Conservation (phyloP, 2,888 invertebrate genomes). For the Agonopterix heracliana region DNA sequence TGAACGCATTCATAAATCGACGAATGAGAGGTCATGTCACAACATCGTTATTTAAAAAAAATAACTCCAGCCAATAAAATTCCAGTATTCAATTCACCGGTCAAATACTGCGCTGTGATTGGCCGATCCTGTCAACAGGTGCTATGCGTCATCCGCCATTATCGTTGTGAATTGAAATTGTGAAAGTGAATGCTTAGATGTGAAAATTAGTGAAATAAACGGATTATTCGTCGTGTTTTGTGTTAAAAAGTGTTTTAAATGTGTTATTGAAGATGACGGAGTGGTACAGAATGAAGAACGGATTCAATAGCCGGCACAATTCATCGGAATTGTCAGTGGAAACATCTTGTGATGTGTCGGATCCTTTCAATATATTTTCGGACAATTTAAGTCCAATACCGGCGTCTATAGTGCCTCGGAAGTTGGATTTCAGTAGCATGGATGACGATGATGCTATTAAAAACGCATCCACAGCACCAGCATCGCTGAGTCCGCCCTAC, state of each 20-base stretch:
- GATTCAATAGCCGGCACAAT: constrained; percentile 50
- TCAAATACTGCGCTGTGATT: constrained; percentile 49
- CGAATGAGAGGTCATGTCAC: constrained; percentile 24
- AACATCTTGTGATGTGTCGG: constrained; percentile 80
- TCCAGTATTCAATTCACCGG: constrained; percentile 56
- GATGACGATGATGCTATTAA: constrained; percentile 65
- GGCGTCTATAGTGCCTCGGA: constrained; percentile 73
- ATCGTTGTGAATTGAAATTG: constrained; percentile 47
- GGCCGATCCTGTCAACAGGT: constrained; percentile 54
- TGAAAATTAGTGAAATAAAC: constrained; percentile 56
- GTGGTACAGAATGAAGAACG: constrained; percentile 65
- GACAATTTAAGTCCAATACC: constrained; percentile 77
- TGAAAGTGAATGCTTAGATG: constrained; percentile 17
- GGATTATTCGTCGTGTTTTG: constrained; percentile 31
- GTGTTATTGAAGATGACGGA: constrained; percentile 58
- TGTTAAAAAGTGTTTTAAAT: constrained; percentile 44
- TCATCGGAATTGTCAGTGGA: constrained; percentile 76
- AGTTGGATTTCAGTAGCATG: constrained; percentile 72
- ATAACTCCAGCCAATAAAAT: constrained; percentile 43
- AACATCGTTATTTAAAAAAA: constrained; percentile 42
- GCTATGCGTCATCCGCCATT: constrained; percentile 74
- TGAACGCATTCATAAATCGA: constrained; percentile 29
- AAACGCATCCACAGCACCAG: constrained; percentile 44
- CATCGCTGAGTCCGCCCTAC: constrained; percentile 72
- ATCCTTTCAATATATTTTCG: constrained; percentile 76